Percentiles rank a stretch among this genome's conserved stretches.
Conservation (phyloP, 2,888 invertebrate genomes). For the Troides oblongomaculatus region DNA sequence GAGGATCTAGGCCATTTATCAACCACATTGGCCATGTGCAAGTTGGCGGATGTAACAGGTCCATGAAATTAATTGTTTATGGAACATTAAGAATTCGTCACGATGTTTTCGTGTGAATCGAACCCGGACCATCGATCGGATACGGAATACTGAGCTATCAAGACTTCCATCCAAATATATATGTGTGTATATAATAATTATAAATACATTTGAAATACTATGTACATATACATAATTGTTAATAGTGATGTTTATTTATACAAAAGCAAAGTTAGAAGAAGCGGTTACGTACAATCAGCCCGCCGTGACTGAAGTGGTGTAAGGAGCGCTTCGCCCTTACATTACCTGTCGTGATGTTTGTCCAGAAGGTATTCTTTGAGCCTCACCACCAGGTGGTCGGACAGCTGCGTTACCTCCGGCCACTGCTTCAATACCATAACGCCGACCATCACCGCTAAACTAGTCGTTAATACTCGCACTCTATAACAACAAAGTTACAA, state of each 20-base stretch:
- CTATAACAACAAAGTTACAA: conserved; percentile 67
- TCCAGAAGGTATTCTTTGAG: conserved; percentile 89
- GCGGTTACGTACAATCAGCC: neutral
- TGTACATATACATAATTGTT: conserved; percentile 7
- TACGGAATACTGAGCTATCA: too few species aligned
- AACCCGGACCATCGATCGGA: too few species aligned
- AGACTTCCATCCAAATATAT: neutral
- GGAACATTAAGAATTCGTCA: too few species aligned
- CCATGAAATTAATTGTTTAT: too few species aligned
- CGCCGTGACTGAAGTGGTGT: conserved; percentile 3
- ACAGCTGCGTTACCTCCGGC: conserved; percentile 92
- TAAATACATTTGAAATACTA: neutral
- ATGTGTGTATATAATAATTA: neutral
- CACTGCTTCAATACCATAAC: conserved; percentile 93
- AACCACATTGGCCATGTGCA: too few species aligned
- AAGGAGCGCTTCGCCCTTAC: conserved; percentile 20
- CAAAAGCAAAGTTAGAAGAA: conserved; percentile 15
- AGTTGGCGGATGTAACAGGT: neutral
- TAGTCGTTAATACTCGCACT: conserved; percentile 92
- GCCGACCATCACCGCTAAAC: conserved; percentile 88
- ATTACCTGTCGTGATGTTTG: conserved; percentile 81
- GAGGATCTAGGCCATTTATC: too few species aligned
- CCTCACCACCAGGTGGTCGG: conserved; percentile 87
- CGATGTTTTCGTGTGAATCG: too few species aligned
- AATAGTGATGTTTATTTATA: conserved; percentile 23